These are phyloP conservation scores for Lypha dubia DNA, from an alignment of 2,888 invertebrate species.

Conservation along the genomic window DNA sequence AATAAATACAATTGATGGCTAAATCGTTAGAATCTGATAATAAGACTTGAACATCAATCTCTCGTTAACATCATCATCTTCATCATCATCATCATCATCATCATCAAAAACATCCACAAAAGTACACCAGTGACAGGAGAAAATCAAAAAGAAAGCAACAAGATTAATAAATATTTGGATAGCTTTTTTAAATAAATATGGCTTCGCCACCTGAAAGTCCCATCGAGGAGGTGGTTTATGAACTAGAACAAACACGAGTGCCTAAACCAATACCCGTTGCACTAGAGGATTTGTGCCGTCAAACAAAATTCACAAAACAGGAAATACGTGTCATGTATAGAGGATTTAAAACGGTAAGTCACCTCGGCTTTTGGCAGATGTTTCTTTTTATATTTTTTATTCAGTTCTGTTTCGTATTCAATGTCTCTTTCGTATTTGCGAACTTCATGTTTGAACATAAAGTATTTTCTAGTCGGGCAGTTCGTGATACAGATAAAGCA, in stretches of 20 bases:
- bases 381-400: background rate
- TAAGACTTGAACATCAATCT: constrained; percentile 15
- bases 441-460: constrained; percentile 29
- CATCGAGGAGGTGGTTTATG: constrained; percentile 93
- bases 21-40: background rate
- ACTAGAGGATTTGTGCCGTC: constrained; percentile 94
- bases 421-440: background rate
- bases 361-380: background rate
- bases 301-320: constrained; percentile 97
- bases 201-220: constrained; percentile 94
- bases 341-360: constrained; percentile 91
- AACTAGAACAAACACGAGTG: constrained; percentile 90
- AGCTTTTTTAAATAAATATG: constrained; percentile 84
- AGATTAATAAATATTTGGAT: constrained; percentile 32
- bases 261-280: constrained; percentile 94
- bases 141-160: background rate
- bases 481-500: constrained; percentile 27
- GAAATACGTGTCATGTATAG: constrained; percentile 99
- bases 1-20: constrained; percentile 24
- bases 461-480: background rate
- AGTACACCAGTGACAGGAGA: background rate
- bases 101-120: background rate
- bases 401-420: constrained; percentile 25
- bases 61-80: background rate
- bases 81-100: background rate